Evolutionary conservation across 2,888 invertebrate genomes (phyloP).

Genomic region (Aphodius sticticus): DNA sequence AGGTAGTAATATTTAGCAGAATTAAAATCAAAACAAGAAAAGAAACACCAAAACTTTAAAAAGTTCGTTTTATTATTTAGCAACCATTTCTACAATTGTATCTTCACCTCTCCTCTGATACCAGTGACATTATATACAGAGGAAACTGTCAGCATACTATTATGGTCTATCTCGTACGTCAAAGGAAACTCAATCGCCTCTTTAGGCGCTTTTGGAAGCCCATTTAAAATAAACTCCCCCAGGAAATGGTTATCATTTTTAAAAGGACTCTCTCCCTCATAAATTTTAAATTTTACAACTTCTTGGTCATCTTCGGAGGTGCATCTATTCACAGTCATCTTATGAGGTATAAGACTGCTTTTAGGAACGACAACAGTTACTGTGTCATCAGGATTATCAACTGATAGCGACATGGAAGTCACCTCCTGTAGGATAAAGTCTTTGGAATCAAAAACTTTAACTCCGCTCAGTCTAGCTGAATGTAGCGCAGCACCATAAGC

Average conservation of each 20-base stretch:
- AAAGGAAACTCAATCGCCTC: conserved; percentile 19
- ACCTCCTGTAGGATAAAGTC: conserved; percentile 42
- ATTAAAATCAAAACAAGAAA: too few species aligned
- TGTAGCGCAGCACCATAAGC: conserved; percentile 49
- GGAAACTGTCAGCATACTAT: conserved; percentile 22
- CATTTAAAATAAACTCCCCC: conserved; percentile 19
- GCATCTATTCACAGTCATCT: background rate
- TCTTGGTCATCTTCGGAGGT: conserved; percentile 41
- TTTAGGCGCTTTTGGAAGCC: conserved; percentile 5
- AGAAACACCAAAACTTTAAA: too few species aligned
- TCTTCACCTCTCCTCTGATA: background rate
- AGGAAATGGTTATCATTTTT: conserved; percentile 23
- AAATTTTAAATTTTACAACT: conserved; percentile 6
- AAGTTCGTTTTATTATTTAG: too few species aligned
- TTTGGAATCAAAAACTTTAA: conserved; percentile 33
- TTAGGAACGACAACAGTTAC: conserved; percentile 43
- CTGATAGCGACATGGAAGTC: conserved; percentile 43
- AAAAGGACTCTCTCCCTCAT: conserved; percentile 22
- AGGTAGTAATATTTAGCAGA: too few species aligned
- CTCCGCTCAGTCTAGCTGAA: conserved; percentile 40
- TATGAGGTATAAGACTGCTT: conserved; percentile 42
- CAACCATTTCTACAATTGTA: background rate
- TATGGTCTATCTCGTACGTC: conserved; percentile 24
- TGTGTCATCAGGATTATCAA: conserved; percentile 29
- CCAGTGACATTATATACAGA: conserved; percentile 17